Conservation (phyloP, 2,888 invertebrate species). For the Tridacna gigas region DNA sequence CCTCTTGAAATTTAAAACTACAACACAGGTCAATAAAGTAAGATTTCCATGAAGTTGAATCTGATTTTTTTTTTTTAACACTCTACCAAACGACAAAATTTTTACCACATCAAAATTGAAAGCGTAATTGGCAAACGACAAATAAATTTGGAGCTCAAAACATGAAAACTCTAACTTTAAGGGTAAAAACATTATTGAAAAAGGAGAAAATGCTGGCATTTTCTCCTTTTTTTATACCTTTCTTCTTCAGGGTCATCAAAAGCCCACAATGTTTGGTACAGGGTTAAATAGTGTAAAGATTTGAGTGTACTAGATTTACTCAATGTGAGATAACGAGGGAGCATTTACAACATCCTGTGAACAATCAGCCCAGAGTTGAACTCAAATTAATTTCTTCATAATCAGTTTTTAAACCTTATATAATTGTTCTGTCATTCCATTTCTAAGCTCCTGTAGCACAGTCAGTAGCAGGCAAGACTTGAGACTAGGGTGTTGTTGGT, state of each 20-base stretch:
- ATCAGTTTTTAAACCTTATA: too few species aligned
- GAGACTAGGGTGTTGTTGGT: too few species aligned
- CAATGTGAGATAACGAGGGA: conserved; percentile 21
- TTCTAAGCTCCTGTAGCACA: too few species aligned
- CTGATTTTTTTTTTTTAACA: conserved; percentile 1
- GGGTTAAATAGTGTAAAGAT: not conserved
- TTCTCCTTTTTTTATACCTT: not conserved
- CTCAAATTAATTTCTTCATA: not conserved
- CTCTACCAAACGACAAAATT: not conserved
- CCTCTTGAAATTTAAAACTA: too few species aligned
- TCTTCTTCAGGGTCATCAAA: not conserved
- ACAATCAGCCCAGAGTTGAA: conserved; percentile 9
- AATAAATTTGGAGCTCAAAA: not conserved
- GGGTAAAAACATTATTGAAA: not conserved
- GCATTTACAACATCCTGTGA: conserved; percentile 23
- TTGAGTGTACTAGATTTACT: conserved; percentile 22
- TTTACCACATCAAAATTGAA: not conserved
- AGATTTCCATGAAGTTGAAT: too few species aligned
- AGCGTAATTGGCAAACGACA: not conserved
- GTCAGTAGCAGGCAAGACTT: too few species aligned
- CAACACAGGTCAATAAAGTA: too few species aligned
- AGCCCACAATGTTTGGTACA: too few species aligned
- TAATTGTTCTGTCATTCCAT: too few species aligned
- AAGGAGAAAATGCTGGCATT: not conserved
- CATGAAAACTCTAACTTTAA: not conserved